A percentile compares a stretch with the other conserved stretches of the same genome.
phyloP scores from a whole-genome alignment of 2,113 vertebrate genomes.

The Forbesichthys papilliferus region DNA sequence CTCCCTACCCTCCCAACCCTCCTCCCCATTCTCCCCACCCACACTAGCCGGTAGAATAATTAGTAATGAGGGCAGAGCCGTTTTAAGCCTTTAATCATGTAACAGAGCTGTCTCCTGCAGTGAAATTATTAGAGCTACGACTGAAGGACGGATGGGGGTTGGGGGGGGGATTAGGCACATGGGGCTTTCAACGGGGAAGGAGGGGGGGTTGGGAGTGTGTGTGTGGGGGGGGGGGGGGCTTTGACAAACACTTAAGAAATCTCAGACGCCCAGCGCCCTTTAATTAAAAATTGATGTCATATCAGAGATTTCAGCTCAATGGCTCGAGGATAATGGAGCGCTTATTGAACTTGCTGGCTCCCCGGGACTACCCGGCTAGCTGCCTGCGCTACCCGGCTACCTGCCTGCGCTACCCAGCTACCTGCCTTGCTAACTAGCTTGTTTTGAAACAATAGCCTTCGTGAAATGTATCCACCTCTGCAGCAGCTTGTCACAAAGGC shows the following conservation, averaged over 20 bases:
- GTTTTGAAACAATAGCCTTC: slow-evolving; percentile 1
- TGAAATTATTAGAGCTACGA: slow-evolving; percentile 68
- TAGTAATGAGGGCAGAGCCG: slow-evolving; percentile 69
- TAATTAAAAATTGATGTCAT: slow-evolving; percentile 80
- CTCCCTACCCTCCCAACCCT: slow-evolving; percentile 21
- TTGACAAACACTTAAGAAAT: slow-evolving; percentile 67
- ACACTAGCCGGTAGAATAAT: slow-evolving; percentile 69
- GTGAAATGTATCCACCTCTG: neutral
- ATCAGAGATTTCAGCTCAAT: slow-evolving; percentile 74
- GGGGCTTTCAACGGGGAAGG: neutral
- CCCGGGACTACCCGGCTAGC: slow-evolving; percentile 8
- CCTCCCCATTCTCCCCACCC: slow-evolving; percentile 37
- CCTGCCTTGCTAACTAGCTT: no score
- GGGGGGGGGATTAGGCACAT: slow-evolving; percentile 25
- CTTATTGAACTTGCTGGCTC: slow-evolving; percentile 64
- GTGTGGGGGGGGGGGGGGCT: slow-evolving; percentile 45
- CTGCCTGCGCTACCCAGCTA: no score
- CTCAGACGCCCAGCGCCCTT: slow-evolving; percentile 61
- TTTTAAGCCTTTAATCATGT: slow-evolving; percentile 77
- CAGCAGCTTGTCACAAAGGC: slow-evolving; percentile 17
- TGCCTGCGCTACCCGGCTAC: no score
- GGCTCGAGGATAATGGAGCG: slow-evolving; percentile 61
- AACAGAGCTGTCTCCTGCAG: slow-evolving; percentile 67
- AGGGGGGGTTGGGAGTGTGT: neutral
- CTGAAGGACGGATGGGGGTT: slow-evolving; percentile 5